phyloP scores from a whole-genome alignment of 2,888 invertebrate species.

The Diarsia dahlii region DNA sequence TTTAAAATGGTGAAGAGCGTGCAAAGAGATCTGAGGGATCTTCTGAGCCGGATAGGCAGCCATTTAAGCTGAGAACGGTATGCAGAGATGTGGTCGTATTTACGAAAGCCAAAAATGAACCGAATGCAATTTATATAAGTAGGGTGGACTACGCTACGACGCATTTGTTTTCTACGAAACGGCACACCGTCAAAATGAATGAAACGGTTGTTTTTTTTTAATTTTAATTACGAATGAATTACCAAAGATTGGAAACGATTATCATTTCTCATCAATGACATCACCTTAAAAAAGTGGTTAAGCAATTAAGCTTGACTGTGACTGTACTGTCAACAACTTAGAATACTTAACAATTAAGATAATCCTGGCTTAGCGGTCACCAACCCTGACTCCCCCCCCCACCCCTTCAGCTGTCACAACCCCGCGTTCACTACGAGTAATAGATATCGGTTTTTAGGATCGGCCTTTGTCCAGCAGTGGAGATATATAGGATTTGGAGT shows the following conservation, averaged over 20 bases:
- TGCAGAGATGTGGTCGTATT: no score
- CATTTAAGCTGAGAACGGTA: no score
- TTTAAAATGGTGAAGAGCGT: no score
- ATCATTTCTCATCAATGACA: constrained; percentile 23
- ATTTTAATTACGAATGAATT: no score
- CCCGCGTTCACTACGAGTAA: constrained; percentile 5
- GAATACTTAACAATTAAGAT: constrained; percentile 52
- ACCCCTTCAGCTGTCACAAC: background rate
- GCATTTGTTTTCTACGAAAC: no score
- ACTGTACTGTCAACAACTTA: constrained; percentile 7
- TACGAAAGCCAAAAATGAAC: no score
- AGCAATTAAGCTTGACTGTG: constrained; percentile 36
- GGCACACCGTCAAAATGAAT: no score
- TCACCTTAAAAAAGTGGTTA: constrained; percentile 27
- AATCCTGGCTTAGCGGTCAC: constrained; percentile 52
- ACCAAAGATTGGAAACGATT: background rate
- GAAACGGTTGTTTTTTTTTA: no score
- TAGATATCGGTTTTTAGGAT: constrained; percentile 35
- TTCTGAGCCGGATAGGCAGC: no score
- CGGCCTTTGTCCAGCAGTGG: constrained; percentile 9
- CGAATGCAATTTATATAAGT: no score
- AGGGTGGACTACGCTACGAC: no score
- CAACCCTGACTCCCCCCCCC: constrained; percentile 7
- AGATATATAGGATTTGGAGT: background rate
- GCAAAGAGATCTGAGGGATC: no score